Evolutionary conservation across 2,888 invertebrate genomes (phyloP).

Genomic region (Gymnoscelis rufifasciata): DNA sequence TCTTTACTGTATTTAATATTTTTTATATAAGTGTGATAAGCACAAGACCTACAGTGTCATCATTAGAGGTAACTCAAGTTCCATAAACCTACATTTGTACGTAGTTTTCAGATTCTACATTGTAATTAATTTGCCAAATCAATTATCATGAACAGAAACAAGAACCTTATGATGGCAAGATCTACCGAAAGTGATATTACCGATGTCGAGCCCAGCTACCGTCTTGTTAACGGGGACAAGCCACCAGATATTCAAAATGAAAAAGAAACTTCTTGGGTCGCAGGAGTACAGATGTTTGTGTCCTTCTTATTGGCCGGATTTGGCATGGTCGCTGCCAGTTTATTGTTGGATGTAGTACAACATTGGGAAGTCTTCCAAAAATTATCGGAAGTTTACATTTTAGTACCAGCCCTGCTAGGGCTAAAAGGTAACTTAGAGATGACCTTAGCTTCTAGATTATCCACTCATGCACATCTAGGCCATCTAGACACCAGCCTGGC

Average conservation of each 20-base stretch:
- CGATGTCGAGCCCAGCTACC: conserved; percentile 48
- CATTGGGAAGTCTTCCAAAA: conserved; percentile 91
- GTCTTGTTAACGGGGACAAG: conserved; percentile 58
- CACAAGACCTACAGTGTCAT: too few relatives aligned
- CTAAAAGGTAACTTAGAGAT: conserved; percentile 96
- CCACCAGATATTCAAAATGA: conserved; percentile 62
- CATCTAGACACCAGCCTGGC: conserved; percentile 85
- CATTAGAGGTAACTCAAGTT: conserved; percentile 8
- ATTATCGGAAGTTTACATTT: conserved; percentile 92
- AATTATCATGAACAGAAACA: conserved; percentile 67
- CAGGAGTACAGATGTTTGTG: conserved; percentile 88
- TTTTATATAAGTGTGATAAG: too few relatives aligned
- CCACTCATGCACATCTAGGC: conserved; percentile 94
- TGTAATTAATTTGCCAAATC: conserved; percentile 13
- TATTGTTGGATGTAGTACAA: conserved; percentile 90
- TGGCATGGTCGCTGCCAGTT: conserved; percentile 94
- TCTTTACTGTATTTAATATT: too few relatives aligned
- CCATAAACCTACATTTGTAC: conserved; percentile 5
- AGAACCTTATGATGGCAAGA: conserved; percentile 60
- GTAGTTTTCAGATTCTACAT: conserved; percentile 1
- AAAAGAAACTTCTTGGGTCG: conserved; percentile 82
- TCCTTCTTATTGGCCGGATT: conserved; percentile 93
- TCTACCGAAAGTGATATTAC: conserved; percentile 35
- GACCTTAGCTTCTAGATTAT: conserved; percentile 94
- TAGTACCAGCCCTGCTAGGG: conserved; percentile 93